Base-by-base conservation (phyloP, 2,888 invertebrate species). In the Drosophila algonquin region DNA sequence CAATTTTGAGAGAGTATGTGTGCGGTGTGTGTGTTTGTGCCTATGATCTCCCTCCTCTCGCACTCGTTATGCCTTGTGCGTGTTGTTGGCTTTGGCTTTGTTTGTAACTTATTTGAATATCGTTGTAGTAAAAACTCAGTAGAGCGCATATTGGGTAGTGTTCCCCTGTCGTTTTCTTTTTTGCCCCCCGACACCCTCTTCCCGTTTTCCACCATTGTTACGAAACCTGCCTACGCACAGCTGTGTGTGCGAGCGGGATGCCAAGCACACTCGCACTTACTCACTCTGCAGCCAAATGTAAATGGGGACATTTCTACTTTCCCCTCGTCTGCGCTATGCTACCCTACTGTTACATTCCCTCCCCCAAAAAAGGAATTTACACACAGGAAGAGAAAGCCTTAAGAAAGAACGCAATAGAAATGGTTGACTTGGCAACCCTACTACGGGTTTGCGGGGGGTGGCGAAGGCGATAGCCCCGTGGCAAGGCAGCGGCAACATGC, bases 191-290 rank as follows among this genome's bases (percentile, higher is more conserved):
- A 24, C 62, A 30, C 18, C 8, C 35, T 27, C 69, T 56, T 45
- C 50, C 12, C 32, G 35, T 56, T 56, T 68, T 68, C 35, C 51
- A 35, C 35, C 51, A 45, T 67, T 69, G 53, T 69, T 68, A 68
- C 70, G 70, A 68, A 68, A 68, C 69, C 69, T 57, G 58, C 81
- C 81, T 84, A 81, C 81, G 87, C 87, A 81, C 81, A 80, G 87
- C 84, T 81, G 80, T 77, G 83, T 60, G 73, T 53, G 65, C 40
- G 75, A 59, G 55, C 30, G 53, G 44, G 55, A 51, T 14, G 35
- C 30, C 47, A 27, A 30, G 30, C 8, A 21, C 18, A 5, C 5
- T 24, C 5, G 5, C 24, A 21, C 21, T 57, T 50, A 40, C 40
- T 40, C 18, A 51, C 45, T 45, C 16, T 14, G n/a, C 10, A 46